Evolutionary conservation across 2,113 vertebrate genomes (phyloP).

Genomic region (Alectura lathami): DNA sequence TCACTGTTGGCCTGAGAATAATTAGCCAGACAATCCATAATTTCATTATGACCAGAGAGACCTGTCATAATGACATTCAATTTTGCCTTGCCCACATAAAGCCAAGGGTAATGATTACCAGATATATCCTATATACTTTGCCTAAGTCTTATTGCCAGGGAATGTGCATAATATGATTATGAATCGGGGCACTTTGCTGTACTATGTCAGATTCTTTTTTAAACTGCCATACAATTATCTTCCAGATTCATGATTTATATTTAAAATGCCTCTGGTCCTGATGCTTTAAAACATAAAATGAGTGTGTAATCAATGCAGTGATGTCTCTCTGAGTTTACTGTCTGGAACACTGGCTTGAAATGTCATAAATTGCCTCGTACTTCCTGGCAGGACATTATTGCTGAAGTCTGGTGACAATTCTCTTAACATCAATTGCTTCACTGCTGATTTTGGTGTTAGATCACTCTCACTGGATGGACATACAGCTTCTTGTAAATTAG

Average conservation of each 20-base stretch:
- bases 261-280: neutral
- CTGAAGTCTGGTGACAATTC: neutral
- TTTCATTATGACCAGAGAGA: neutral
- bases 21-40: neutral
- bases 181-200: neutral
- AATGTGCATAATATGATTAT: neutral
- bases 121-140: neutral
- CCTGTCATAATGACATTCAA: neutral
- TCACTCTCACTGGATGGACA: neutral
- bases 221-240: neutral
- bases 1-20: neutral
- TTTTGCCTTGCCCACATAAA: neutral
- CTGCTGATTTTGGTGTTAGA: neutral
- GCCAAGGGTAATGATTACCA: neutral
- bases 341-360: neutral
- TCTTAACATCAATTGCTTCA: neutral
- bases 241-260: neutral
- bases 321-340: neutral
- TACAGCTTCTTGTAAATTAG: neutral
- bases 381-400: neutral
- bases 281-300: neutral
- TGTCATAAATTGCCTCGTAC: neutral
- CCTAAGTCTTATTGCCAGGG: neutral
- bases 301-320: neutral
- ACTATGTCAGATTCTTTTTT: neutral